A percentile compares a stretch with the other conserved stretches of the same genome.
phyloP scores from a whole-genome alignment of 2,113 vertebrate species.

The Aleadryas rufinucha region DNA sequence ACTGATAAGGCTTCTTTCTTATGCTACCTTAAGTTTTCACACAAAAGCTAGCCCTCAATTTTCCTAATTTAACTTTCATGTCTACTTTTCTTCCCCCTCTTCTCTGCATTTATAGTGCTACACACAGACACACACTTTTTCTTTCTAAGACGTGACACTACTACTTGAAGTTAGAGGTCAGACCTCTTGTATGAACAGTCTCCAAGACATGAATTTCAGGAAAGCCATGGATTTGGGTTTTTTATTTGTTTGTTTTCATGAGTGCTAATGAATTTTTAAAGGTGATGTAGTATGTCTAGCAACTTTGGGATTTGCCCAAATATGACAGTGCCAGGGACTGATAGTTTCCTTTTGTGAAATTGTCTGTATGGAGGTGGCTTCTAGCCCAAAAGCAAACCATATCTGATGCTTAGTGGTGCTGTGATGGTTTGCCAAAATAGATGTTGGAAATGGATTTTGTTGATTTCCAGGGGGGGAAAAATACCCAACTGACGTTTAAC shows the following conservation, averaged over 20 bases:
- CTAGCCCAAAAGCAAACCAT: neutral
- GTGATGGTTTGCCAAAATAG: neutral
- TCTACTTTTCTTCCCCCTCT: rapidly evolving
- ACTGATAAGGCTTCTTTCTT: neutral
- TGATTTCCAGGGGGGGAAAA: rapidly evolving
- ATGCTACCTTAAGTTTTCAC: neutral
- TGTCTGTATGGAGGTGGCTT: neutral
- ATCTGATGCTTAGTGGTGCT: neutral
- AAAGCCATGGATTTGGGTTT: neutral
- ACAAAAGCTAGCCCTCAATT: neutral
- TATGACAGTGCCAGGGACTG: neutral
- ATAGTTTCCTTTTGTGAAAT: neutral
- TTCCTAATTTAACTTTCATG: neutral
- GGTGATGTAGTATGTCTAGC: neutral
- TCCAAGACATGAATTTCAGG: neutral
- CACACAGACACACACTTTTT: rapidly evolving
- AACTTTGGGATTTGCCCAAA: neutral
- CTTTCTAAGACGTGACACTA: neutral
- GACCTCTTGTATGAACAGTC: neutral
- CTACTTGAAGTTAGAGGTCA: neutral
- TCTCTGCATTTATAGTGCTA: neutral
- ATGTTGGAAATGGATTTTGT: neutral
- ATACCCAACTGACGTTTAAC: neutral
- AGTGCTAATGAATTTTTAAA: neutral
- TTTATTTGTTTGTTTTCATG: neutral